Evolutionary conservation across 2,888 invertebrate genomes (phyloP), one percentile per base, ranked within the genome.

Genomic region (Lymantria monacha): DNA sequence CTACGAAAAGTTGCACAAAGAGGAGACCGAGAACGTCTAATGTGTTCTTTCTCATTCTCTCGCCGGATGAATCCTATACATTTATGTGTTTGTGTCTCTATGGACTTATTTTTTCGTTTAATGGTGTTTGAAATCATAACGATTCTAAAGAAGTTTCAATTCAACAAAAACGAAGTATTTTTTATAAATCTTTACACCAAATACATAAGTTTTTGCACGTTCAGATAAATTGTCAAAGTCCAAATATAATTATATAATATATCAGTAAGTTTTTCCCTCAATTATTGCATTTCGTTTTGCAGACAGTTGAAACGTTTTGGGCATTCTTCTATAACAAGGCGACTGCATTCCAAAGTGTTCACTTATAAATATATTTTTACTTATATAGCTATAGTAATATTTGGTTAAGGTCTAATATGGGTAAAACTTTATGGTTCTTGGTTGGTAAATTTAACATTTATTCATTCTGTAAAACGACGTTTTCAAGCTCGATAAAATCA

Each of bases 211-310:
- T 82, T 81, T 81, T 83, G 70, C 58, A 40, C 46, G 44, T 53
- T 49, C 59, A 65, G 63, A 74, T 78, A 74, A 72, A 80, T 77
- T 70, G 76, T 74, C 64, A 67, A 69, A 69, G 63, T 72, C 69
- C 70, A 77, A 76, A 81, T 83, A 83, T 85, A 87, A 87, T 87
- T 84, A 84, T 72, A 79, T 76, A 76, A 86, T 81, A 85, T 83
- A 84, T 85, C 76, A 83, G 74, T 59, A 62, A 61, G 78, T 86
- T 89, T 88, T 87, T 84, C 73, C 76, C 68, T 75, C 83, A 87
- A 88, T 89, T 85, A 88, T 81, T 76, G 82, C 84, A 85, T 87
- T 85, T 81, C 74, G 69, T 63, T 55, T 68, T 61, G 59, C 61
- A 61, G 69, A 70, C 79, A 73, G 79, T 76, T 65, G 74, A 72